Evolutionary conservation across 1,140 invertebrate genomes (phyloP).

Genomic region (Dolichoris vasculosae): DNA sequence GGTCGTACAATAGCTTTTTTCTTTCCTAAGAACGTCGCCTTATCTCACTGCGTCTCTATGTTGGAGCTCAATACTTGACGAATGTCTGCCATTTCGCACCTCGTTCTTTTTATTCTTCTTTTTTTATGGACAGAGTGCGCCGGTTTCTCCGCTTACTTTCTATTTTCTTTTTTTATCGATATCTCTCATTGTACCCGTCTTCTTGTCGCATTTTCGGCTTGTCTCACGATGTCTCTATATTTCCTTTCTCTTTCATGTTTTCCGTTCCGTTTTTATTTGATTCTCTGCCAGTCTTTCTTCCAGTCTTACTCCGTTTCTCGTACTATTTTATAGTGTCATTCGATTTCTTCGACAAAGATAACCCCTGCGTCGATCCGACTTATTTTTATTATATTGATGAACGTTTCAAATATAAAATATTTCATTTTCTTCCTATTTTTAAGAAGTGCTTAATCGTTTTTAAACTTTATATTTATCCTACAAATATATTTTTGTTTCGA

Average conservation of each 20-base stretch:
- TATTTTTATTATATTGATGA: slow-evolving; percentile 39
- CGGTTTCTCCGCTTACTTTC: neutral
- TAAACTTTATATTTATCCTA: no score
- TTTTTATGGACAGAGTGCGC: neutral
- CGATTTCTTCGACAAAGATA: neutral
- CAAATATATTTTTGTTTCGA: no score
- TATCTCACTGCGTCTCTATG: slow-evolving; percentile 52
- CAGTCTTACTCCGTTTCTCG: neutral
- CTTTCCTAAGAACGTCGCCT: slow-evolving; percentile 5
- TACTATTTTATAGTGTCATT: neutral
- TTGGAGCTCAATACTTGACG: slow-evolving; percentile 46
- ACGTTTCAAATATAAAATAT: neutral
- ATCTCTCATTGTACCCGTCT: slow-evolving; percentile 13
- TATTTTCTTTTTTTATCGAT: slow-evolving; percentile 17
- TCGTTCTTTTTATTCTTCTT: slow-evolving; percentile 1
- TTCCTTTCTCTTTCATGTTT: neutral
- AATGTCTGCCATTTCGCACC: slow-evolving; percentile 48
- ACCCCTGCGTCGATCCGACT: slow-evolving; percentile 29
- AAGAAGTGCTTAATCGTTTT: no score
- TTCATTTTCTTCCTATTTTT: neutral
- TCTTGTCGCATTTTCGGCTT: neutral
- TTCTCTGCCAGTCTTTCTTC: neutral
- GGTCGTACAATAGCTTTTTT: slow-evolving; percentile 1
- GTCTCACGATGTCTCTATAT: neutral
- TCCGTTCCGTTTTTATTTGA: neutral